phyloP scores from a whole-genome alignment of 2,797 vertebrate species.

The Steatocranus sp. region DNA sequence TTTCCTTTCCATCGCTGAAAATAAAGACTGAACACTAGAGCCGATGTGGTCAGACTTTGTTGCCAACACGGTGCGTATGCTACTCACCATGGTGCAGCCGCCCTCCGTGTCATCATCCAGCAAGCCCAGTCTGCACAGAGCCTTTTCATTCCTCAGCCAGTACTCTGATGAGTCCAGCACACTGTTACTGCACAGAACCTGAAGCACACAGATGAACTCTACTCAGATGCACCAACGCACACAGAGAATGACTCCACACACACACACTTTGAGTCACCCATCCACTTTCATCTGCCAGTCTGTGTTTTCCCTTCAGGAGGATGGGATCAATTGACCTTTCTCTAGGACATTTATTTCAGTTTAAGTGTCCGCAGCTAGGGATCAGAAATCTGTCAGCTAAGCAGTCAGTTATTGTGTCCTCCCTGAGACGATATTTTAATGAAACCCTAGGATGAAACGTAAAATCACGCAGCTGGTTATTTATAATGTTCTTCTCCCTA shows the following conservation, averaged over 20 bases:
- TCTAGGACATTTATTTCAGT: constrained; percentile 12
- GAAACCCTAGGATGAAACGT: background rate
- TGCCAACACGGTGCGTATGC: constrained; percentile 7
- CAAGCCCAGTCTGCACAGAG: constrained; percentile 86
- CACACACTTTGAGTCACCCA: background rate
- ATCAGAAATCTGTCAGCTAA: constrained; percentile 45
- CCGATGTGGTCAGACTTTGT: background rate
- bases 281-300: constrained; percentile 20
- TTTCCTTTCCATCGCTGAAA: background rate
- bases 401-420: constrained; percentile 10
- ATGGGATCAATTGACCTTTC: constrained; percentile 49
- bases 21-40: background rate
- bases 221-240: background rate
- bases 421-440: constrained; percentile 2
- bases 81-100: constrained; percentile 88
- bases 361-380: background rate
- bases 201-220: constrained; percentile 40
- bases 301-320: background rate
- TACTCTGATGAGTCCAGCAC: constrained; percentile 91
- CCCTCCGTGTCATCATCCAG: constrained; percentile 85
- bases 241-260: background rate
- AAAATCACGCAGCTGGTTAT: background rate
- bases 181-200: constrained; percentile 91
- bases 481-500: background rate
- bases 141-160: constrained; percentile 91